A percentile compares a stretch with the other conserved stretches of the same genome.
Conservation (phyloP, 2,888 invertebrate species). For the Helicoverpa assulta region DNA sequence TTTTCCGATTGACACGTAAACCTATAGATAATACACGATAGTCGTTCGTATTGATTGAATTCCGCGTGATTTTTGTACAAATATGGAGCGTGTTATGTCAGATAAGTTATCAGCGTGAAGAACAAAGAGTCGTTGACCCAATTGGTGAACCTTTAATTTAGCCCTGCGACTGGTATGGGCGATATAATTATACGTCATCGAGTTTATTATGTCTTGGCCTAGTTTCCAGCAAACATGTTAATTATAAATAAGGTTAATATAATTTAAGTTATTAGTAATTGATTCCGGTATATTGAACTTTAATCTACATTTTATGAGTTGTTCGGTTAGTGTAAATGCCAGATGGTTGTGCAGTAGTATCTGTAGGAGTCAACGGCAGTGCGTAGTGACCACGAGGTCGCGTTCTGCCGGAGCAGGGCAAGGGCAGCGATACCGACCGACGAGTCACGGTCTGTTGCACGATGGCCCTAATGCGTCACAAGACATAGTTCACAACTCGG, state of each 20-base stretch:
- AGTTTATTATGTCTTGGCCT: slow-evolving; percentile 79
- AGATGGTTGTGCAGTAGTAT: slow-evolving; percentile 50
- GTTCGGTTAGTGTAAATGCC: slow-evolving; percentile 31
- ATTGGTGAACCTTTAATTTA: slow-evolving; percentile 77
- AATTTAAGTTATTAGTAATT: slow-evolving; percentile 19
- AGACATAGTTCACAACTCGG: slow-evolving; percentile 46
- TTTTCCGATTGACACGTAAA: slow-evolving; percentile 20
- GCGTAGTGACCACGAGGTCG: slow-evolving; percentile 69
- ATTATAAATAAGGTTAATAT: slow-evolving; percentile 48
- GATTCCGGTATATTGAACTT: slow-evolving; percentile 33
- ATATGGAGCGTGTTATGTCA: slow-evolving; percentile 37
- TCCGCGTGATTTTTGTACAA: slow-evolving; percentile 61
- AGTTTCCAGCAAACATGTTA: slow-evolving; percentile 63
- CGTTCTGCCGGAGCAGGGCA: slow-evolving; percentile 67
- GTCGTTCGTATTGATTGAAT: slow-evolving; percentile 28
- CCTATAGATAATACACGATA: slow-evolving; percentile 18
- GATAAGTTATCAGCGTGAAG: slow-evolving; percentile 72
- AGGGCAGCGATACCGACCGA: slow-evolving; percentile 72
- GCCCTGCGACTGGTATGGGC: slow-evolving; percentile 69
- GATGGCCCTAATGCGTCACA: slow-evolving; percentile 61
- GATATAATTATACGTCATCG: slow-evolving; percentile 78
- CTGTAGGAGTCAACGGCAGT: slow-evolving; percentile 62
- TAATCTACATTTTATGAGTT: slow-evolving; percentile 4
- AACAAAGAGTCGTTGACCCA: slow-evolving; percentile 87
- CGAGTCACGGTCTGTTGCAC: slow-evolving; percentile 60